Evolutionary conservation across 2,797 vertebrate species (phyloP).

Genomic region (Iguana delicatissima): DNA sequence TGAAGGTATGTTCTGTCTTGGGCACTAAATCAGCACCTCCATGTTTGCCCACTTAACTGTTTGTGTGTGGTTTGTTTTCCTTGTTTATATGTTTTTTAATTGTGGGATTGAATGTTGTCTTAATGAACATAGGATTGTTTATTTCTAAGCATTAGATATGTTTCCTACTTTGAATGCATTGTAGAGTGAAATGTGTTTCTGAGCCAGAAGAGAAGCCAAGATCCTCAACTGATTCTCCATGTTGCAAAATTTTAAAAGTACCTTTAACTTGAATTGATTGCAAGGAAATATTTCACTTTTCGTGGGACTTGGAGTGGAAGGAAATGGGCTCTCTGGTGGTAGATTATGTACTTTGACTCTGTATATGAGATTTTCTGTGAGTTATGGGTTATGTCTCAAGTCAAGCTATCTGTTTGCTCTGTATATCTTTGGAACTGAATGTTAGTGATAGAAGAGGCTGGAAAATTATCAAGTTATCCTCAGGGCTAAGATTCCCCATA

Average conservation of each 20-base stretch:
- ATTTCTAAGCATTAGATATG: constrained; percentile 21
- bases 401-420: neutral
- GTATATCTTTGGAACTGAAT: neutral
- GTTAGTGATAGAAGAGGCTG: neutral
- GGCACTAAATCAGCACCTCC: neutral
- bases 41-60: neutral
- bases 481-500: neutral
- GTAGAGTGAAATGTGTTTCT: neutral
- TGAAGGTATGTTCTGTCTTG: neutral
- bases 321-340: fast-evolving
- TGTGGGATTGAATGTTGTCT: neutral
- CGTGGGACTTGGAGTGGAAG: neutral
- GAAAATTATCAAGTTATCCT: neutral
- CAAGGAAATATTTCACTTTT: neutral
- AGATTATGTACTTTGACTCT: neutral
- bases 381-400: neutral
- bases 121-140: constrained; percentile 7
- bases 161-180: constrained; percentile 11
- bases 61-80: neutral
- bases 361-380: neutral
- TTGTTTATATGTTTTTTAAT: neutral
- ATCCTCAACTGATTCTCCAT: neutral
- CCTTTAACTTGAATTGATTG: neutral
- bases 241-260: constrained; percentile 11
- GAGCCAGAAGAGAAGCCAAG: neutral